Evolutionary conservation across 92 coral and sea anemone species (phyloP).

Genomic region (Phymanthus crucifer): DNA sequence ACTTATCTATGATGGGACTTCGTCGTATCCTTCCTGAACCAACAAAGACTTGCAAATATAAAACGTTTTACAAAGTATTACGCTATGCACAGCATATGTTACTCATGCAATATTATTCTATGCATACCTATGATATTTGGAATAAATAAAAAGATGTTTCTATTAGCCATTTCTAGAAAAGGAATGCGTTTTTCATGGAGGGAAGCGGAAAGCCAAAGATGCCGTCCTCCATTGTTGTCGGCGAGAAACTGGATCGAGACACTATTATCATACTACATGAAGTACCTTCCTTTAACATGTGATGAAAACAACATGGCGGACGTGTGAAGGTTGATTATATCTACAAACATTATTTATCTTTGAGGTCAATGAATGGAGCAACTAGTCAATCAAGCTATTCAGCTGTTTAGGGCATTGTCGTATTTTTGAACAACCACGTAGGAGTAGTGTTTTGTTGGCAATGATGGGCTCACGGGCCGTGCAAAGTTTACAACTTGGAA

Average conservation of each 20-base stretch:
- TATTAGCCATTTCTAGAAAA: conserved; percentile 3
- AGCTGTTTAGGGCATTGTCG: neutral
- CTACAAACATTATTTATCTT: neutral
- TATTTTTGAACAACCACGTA: neutral
- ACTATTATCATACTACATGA: neutral
- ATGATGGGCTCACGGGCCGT: neutral
- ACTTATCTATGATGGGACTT: too few relatives aligned
- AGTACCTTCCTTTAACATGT: conserved; percentile 8
- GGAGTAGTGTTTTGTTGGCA: neutral
- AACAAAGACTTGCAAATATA: neutral
- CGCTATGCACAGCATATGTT: neutral
- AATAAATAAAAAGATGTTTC: conserved; percentile 59
- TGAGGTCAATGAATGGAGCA: neutral
- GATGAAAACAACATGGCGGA: conserved; percentile 34
- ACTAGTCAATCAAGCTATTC: neutral
- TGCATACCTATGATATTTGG: conserved; percentile 82
- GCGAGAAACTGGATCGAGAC: neutral
- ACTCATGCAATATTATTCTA: neutral
- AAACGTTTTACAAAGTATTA: neutral
- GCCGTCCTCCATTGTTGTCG: neutral
- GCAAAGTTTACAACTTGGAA: neutral
- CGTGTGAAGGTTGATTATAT: neutral
- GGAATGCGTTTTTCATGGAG: neutral
- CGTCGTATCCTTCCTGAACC: neutral
- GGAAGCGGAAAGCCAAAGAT: neutral